Evolutionary conservation across 2,113 vertebrate species (phyloP).

Genomic region (Hyperoodon ampullatus): DNA sequence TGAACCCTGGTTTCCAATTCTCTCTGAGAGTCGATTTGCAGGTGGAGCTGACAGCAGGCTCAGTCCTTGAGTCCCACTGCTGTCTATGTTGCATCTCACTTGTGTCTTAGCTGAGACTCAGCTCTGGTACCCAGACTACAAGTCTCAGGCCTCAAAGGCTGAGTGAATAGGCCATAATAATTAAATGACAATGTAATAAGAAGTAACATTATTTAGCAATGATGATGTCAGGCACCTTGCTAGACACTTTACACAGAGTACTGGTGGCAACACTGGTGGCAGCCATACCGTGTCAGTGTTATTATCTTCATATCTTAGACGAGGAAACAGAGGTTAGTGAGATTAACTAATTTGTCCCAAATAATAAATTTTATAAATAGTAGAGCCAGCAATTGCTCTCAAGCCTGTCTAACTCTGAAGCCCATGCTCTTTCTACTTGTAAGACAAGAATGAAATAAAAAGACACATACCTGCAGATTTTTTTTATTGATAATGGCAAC

Average conservation of each 20-base stretch:
- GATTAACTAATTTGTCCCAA: constrained; percentile 10
- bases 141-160: background rate
- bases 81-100: background rate
- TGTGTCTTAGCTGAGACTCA: background rate
- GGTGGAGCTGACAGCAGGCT: background rate
- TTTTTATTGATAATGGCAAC: background rate
- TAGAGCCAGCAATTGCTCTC: background rate
- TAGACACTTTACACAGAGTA: background rate
- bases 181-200: background rate
- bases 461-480: background rate
- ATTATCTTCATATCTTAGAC: background rate
- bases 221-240: background rate
- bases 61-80: background rate
- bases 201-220: constrained; percentile 4
- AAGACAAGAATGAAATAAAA: background rate
- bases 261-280: too few species aligned
- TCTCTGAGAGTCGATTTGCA: background rate
- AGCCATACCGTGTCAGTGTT: background rate
- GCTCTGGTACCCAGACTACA: background rate
- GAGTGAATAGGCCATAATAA: background rate
- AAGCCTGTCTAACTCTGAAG: background rate
- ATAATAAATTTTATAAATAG: background rate
- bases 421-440: background rate
- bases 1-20: background rate
- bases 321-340: background rate